Evolutionary conservation across 2,888 invertebrate species (phyloP), one percentile per base, ranked within the genome.

Genomic region (Torymus tubicola): DNA sequence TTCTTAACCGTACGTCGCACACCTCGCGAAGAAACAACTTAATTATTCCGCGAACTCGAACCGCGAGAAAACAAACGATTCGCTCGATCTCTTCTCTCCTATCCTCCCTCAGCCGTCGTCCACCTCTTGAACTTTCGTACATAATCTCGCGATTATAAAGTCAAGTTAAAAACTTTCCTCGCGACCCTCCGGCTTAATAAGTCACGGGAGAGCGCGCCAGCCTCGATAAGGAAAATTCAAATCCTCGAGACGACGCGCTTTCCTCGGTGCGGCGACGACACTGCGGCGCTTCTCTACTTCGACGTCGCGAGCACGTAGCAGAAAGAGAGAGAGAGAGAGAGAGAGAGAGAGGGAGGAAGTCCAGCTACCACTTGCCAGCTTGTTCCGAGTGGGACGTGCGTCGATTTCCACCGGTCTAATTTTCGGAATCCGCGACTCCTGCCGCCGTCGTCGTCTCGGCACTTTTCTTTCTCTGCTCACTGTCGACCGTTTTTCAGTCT

Each of bases 361-460:
- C 82, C 84, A 83, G 77, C 83, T 80, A 76, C 82, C 82, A 84
- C 85, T 85, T 82, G 83, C 80, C 84, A 86, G 85, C 85, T 85
- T 85, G 85, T 87, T 85, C 82, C 84, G 76, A 0, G 3, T 50
- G 82, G 83, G 83, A 87, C 87, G 87, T 85, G 87, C 86, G 86
- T 85, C 86, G 87, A 87, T 87, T 88, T 86, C 84, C 31, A 65
- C 78, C 53, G 75, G 74, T 85, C 83, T 85, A 85, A 85, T 86
- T 86, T 84, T 67, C 72, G 82, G 68, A 65, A 74, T 65, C 69
- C 55, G 53, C 69, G 68, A 52, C 72, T 65, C 65, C 72, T 50
- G 50, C 21, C 61, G 24, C 42, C 42, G 52, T 18, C 21, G 53
- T 53, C 72, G 50, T n/a, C 24, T n/a, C 55, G 42, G 63, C 52